These are phyloP conservation scores for Gopherus flavomarginatus DNA, from an alignment of 2,113 vertebrate genomes.

Conservation along the genomic window DNA sequence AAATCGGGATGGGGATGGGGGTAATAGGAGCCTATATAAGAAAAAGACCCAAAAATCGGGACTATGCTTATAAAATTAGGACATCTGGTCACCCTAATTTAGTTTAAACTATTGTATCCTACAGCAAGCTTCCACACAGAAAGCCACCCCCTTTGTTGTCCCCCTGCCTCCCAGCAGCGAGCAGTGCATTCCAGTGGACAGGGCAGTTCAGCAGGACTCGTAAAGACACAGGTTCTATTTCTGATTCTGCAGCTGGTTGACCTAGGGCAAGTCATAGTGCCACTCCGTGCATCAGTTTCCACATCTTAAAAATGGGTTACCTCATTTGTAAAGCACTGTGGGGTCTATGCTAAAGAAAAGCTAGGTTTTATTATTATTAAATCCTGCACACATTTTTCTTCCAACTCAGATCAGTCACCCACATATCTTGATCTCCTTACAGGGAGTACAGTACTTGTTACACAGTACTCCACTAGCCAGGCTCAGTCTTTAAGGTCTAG, in stretches of 20 bases:
- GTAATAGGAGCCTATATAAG: no score
- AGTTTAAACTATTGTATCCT: neutral
- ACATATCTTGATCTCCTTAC: neutral
- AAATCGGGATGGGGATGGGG: no score
- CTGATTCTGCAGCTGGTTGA: rapidly evolving
- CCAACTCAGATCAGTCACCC: neutral
- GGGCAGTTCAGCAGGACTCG: neutral
- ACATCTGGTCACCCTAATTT: no score
- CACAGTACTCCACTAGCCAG: neutral
- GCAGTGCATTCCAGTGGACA: neutral
- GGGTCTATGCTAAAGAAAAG: rapidly evolving
- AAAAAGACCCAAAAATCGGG: no score
- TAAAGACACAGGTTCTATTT: neutral
- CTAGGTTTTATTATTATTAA: neutral
- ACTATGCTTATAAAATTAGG: no score
- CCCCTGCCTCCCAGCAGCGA: no score
- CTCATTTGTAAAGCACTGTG: rapidly evolving
- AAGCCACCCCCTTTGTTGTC: neutral
- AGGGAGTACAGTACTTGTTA: rapidly evolving
- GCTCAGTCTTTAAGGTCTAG: neutral
- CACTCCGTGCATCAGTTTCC: rapidly evolving
- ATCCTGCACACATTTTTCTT: neutral
- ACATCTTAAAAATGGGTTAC: rapidly evolving
- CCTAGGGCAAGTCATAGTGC: rapidly evolving
- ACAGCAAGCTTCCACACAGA: neutral